A percentile compares a stretch with the other conserved stretches of the same genome.
Evolutionary conservation across 1,140 invertebrate genomes (phyloP).

Genomic region (Sarcophaga peregrina): DNA sequence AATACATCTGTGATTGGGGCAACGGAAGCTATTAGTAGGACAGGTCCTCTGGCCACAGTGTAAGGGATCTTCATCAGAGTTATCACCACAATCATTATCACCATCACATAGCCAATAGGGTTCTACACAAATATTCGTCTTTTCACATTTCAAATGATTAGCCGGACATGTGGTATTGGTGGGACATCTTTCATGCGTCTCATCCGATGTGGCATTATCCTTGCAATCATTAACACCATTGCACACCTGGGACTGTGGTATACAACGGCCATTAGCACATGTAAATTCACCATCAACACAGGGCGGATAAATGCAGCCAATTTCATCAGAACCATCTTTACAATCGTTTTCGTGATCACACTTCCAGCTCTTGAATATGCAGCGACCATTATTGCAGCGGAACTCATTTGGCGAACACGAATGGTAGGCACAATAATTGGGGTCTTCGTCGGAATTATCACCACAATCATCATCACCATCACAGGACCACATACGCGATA

Average conservation of each 20-base stretch:
- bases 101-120: slow-evolving; percentile 95
- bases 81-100: slow-evolving; percentile 96
- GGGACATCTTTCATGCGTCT: slow-evolving; percentile 87
- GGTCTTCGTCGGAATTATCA: slow-evolving; percentile 93
- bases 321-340: slow-evolving; percentile 91
- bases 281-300: slow-evolving; percentile 95
- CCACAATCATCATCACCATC: slow-evolving; percentile 93
- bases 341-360: slow-evolving; percentile 97
- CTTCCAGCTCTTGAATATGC: slow-evolving; percentile 95
- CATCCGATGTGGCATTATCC: slow-evolving; percentile 90
- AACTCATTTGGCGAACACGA: slow-evolving; percentile 94
- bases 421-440: slow-evolving; percentile 92
- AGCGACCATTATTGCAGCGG: slow-evolving; percentile 92
- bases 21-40: slow-evolving; percentile 90
- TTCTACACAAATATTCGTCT: slow-evolving; percentile 94
- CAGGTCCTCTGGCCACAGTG: slow-evolving; percentile 90
- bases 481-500: slow-evolving; percentile 95
- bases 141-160: slow-evolving; percentile 90
- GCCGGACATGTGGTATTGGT: slow-evolving; percentile 86
- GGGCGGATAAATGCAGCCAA: slow-evolving; percentile 88
- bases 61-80: slow-evolving; percentile 91
- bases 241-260: slow-evolving; percentile 87
- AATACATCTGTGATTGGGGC: slow-evolving; percentile 87
- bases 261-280: slow-evolving; percentile 90
- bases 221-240: slow-evolving; percentile 96